Base-by-base conservation (phyloP, 2,797 vertebrate species). In the Lophius americanus region DNA sequence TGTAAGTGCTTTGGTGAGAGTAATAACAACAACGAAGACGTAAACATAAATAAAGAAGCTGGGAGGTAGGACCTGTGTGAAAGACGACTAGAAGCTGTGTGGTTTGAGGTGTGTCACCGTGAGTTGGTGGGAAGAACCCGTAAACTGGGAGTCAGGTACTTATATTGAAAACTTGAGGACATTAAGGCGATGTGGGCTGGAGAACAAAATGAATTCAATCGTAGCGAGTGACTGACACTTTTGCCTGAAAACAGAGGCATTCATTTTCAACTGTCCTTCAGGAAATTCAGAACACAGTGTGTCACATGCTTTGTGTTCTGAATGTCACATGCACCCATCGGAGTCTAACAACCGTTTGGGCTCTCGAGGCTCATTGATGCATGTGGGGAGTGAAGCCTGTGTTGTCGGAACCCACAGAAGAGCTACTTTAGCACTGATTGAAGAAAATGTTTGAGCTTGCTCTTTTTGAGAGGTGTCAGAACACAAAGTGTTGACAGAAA, bases 1-100 rank as follows among this genome's bases (percentile, higher is more conserved):
- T 70, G 42, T 55, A 55, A 42, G 43, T 52, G 2, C 49, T 32
- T 63, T 59, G 61, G 54, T 61, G 46, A 64, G 9, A 63, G 47
- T 14, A 71, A 53, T 10, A 39, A 66, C 9, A 42, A 70, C 12
- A 66, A 55, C 65, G 52, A 33, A 10, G 33, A 64, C 23, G 23
- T 23, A 23, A 23, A 23, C 23, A 23, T 23, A 23, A 23, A 23
- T 23, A 23, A 23, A 23, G 23, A 23, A 23, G 1, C 23, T 23
- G 23, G 61, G 9, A 58, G 3, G 56, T 4, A 14, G 38, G 35
- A 62, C 48, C 1, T n/a, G 10, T 4, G 4, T 48, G 65, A 37
- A 13, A 33, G 51, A 44, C 51, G 23, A 41, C 37, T 32, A 12
- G 33, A 55, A 43, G 63, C 41, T 35, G 38, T 35, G 32, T 42